Base-by-base conservation (phyloP, 2,797 vertebrate species). In the Anas georgica region DNA sequence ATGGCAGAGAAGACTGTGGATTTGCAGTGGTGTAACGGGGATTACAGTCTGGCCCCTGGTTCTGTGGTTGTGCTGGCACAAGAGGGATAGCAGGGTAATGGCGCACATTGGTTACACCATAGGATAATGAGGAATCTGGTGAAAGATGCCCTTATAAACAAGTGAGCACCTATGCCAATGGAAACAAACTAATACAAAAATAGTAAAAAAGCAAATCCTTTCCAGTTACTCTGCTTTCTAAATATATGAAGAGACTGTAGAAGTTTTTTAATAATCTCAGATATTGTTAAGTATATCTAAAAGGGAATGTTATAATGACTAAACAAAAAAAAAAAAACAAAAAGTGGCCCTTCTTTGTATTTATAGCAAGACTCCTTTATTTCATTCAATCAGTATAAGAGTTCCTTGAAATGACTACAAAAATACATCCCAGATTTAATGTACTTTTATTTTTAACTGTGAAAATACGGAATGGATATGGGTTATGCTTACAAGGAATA, bases 371-470 rank as follows among this genome's bases (percentile, higher is more conserved):
- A 52, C 58, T 73, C 35, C 18, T 62, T 84, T 68, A 21, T 68
- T 86, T 79, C n/a, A 69, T 84, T 86, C 77, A 69, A 35, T 29
- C 59, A 83, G 18, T 12, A 28, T 54, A 50, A 86, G 39, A 33
- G 35, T 66, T 58, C 48, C 55, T 79, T 86, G 83, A 83, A 91
- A 73, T 68, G 3, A 21, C 20, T 63, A 41, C 76, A 63, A 93
- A 91, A 90, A 73, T 63, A 59, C 17, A 88, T 84, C 56, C 56
- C 31, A 60, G 13, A 13, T 96, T 91, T 82, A 70, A 78, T 26
- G 46, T 10, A 23, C 7, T 50, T 84, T 88, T 90, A 58, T 85
- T 90, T 95, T 93, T 69, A 83, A 80, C 77, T 77, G 59, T n/a
- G 60, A 79, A 83, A 90, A 26, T 29, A 59, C 7, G 39, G 54